Base-by-base conservation (phyloP, 1,140 invertebrate species). In the Brachionus angularis region DNA sequence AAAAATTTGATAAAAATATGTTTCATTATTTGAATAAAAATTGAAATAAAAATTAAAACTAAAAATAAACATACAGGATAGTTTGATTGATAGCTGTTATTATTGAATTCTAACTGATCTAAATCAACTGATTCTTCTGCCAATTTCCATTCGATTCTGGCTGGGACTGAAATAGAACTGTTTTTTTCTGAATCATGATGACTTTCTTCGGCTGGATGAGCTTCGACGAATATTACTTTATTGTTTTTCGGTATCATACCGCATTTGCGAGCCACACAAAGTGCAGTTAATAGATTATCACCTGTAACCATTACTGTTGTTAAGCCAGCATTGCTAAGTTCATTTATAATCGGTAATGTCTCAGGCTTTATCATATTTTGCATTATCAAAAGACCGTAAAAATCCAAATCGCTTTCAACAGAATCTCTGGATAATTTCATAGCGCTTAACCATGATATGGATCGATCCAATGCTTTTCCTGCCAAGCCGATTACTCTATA, bases 231-330 rank as follows among this genome's bases (percentile, higher is more conserved):
- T 47, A 91, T 86, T 2, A 93, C 86, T 73, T 84, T 83, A 75
- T 91, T 89, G 1, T 85, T 81, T 0, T 83, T 75, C 3, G 85
- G 82, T 8, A 98, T 85, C 80, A 98, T 95, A 3, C 89, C 88
- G 81, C 94, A 98, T 78, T 98, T 93, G 73, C 89, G 87, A 0
- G 92, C 94, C 16, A 98, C 94, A 80, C 91, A 93, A 0, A 96
- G 85, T 0, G 94, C 95, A 0, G 96, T 98, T 75, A 95, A 86
- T 71, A 98, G 88, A 82, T 98, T 98, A 79, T 98, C 96, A 44
- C 81, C 91, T 61, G 96, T 98, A 14, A 97, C 89, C 96, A 98
- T 98, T 3, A 96, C 86, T 3, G 90, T 87, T 72, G 91, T 86
- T 73, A 98, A 89, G 71, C 89, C 85, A 0, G 94, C 94, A 97